A percentile compares a stretch with the other conserved stretches of the same genome.
Evolutionary conservation across 2,888 invertebrate genomes (phyloP).

Genomic region (Dicyrtomina minuta): DNA sequence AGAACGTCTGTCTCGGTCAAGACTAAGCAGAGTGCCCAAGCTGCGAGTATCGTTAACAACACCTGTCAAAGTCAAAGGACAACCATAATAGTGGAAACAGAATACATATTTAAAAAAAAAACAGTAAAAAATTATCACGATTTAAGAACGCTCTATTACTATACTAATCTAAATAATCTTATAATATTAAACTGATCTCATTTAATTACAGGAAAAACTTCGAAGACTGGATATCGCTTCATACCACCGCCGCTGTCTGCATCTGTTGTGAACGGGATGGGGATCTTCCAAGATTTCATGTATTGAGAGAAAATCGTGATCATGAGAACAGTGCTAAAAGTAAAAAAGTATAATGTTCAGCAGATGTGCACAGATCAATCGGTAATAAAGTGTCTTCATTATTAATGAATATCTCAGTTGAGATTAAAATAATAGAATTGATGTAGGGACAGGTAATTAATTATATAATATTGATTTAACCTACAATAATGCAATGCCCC

Average conservation of each 20-base stretch:
- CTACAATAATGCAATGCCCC: slow-evolving; percentile 80
- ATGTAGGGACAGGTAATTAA: too few relatives aligned
- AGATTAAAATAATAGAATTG: too few relatives aligned
- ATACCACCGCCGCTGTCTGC: slow-evolving; percentile 22
- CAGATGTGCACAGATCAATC: too few relatives aligned
- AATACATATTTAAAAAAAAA: too few relatives aligned
- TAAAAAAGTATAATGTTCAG: background rate
- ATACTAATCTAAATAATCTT: background rate
- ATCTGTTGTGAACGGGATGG: slow-evolving; percentile 63
- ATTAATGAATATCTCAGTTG: too few relatives aligned
- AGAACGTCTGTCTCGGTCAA: slow-evolving; percentile 68
- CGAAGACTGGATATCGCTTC: slow-evolving; percentile 38
- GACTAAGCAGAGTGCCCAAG: slow-evolving; percentile 74
- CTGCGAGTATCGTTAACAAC: slow-evolving; percentile 70
- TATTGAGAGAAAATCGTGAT: slow-evolving; percentile 79
- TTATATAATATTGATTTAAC: too few relatives aligned
- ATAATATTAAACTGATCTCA: too few relatives aligned
- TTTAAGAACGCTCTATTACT: too few relatives aligned
- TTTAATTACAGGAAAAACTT: slow-evolving; percentile 43
- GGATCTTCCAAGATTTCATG: slow-evolving; percentile 67
- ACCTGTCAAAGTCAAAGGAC: slow-evolving; percentile 64
- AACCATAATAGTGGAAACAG: too few relatives aligned
- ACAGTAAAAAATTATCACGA: too few relatives aligned
- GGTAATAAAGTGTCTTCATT: too few relatives aligned
- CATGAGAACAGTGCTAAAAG: slow-evolving; percentile 69